Evolutionary conservation across 2,113 vertebrate genomes (phyloP).

Genomic region (Indri indri): DNA sequence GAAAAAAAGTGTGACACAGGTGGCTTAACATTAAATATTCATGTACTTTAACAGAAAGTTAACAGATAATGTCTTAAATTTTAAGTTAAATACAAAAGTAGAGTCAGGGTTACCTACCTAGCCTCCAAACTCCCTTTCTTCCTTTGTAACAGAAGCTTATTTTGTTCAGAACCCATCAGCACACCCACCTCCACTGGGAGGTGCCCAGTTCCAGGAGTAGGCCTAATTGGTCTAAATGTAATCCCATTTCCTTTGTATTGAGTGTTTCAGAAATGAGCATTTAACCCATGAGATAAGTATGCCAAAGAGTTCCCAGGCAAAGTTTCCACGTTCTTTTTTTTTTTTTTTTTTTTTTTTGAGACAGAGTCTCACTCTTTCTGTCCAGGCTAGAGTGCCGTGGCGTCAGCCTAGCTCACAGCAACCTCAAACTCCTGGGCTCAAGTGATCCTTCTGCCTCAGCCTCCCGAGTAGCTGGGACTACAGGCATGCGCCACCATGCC

Average conservation of each 20-base stretch:
- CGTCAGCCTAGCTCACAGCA: too few species aligned
- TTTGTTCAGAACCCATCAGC: background rate
- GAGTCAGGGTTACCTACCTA: background rate
- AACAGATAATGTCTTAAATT: background rate
- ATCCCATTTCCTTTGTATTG: background rate
- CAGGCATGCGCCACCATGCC: too few species aligned
- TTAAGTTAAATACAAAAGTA: background rate
- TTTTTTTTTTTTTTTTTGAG: too few species aligned
- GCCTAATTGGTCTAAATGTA: background rate
- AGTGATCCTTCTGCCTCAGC: too few species aligned
- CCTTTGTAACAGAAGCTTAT: background rate
- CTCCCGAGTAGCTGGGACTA: too few species aligned
- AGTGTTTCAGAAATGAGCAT: background rate
- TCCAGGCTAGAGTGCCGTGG: too few species aligned
- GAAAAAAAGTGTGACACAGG: background rate
- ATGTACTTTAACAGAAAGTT: background rate
- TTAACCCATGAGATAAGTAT: background rate
- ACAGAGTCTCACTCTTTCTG: too few species aligned
- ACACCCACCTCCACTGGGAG: background rate
- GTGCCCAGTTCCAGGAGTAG: background rate
- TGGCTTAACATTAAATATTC: conserved; percentile 6
- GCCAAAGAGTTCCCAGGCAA: background rate
- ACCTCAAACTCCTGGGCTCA: too few species aligned
- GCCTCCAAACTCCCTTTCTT: background rate
- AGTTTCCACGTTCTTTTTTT: background rate